These are phyloP conservation scores for Haliaeetus leucogaster DNA, from an alignment of 2,113 vertebrate genomes.

Conservation along the genomic window DNA sequence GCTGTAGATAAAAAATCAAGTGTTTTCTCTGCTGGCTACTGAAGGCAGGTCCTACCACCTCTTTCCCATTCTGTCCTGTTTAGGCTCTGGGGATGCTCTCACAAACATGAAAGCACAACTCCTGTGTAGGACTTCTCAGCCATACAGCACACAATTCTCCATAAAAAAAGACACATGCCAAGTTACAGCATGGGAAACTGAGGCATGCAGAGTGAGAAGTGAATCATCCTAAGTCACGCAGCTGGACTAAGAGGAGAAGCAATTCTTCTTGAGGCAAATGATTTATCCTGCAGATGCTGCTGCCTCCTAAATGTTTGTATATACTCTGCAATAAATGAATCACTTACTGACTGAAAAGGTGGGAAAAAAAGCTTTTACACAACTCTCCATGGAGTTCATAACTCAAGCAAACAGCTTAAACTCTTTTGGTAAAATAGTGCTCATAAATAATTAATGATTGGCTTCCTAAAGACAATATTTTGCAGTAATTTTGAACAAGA, in stretches of 20 bases:
- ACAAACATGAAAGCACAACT: neutral
- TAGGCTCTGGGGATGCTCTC: neutral
- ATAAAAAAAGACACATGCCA: neutral
- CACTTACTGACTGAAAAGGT: neutral
- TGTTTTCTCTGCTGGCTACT: neutral
- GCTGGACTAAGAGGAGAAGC: neutral
- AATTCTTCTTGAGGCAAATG: neutral
- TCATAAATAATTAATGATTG: slow-evolving; percentile 63
- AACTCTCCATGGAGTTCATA: slow-evolving; percentile 1
- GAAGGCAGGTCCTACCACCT: neutral
- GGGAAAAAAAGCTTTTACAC: slow-evolving; percentile 40
- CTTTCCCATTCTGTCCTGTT: neutral
- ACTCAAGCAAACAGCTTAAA: neutral
- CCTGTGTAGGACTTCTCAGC: neutral
- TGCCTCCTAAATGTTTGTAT: neutral
- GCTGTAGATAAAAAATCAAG: neutral
- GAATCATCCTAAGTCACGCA: neutral
- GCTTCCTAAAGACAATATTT: slow-evolving; percentile 55
- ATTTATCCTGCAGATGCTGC: neutral
- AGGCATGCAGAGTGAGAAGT: neutral
- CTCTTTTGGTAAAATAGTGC: neutral
- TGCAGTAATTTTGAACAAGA: slow-evolving; percentile 42
- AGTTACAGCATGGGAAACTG: neutral
- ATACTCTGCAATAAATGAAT: neutral
- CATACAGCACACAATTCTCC: neutral